Percentiles rank a stretch among this genome's conserved stretches.
Conservation (phyloP, 2,888 invertebrate species). For the Cheilosia grossa region DNA sequence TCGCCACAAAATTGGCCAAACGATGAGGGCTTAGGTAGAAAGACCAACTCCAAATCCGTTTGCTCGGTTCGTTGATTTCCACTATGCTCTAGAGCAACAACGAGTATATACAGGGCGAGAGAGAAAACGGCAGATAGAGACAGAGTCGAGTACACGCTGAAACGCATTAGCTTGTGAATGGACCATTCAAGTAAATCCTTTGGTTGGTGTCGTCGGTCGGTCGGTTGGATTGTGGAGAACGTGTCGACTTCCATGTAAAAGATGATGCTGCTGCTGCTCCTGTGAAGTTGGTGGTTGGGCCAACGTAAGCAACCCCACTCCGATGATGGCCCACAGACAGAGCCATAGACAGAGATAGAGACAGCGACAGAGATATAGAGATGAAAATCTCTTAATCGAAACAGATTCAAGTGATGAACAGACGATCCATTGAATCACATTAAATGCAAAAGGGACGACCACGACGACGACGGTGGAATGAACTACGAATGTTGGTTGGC, state of each 20-base stretch:
- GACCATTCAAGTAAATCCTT: slow-evolving; percentile 72
- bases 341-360: neutral
- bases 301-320: slow-evolving; percentile 5
- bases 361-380: slow-evolving; percentile 29
- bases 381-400: slow-evolving; percentile 75
- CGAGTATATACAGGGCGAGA: neutral
- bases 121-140: slow-evolving; percentile 1
- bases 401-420: slow-evolving; percentile 72
- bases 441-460: slow-evolving; percentile 63
- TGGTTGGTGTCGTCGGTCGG: slow-evolving; percentile 59
- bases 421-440: slow-evolving; percentile 71
- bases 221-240: slow-evolving; percentile 58
- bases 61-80: slow-evolving; percentile 50
- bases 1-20: slow-evolving; percentile 72
- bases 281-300: slow-evolving; percentile 18
- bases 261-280: slow-evolving; percentile 23
- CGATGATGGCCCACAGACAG: slow-evolving; percentile 3
- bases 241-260: slow-evolving; percentile 66
- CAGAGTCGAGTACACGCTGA: slow-evolving; percentile 4
- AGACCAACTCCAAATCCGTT: slow-evolving; percentile 65
- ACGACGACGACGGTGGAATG: slow-evolving; percentile 37
- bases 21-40: slow-evolving; percentile 47
- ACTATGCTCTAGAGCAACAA: neutral
- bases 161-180: slow-evolving; percentile 73
- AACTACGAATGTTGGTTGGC: slow-evolving; percentile 55